Evolutionary conservation across 2,888 invertebrate genomes (phyloP), one percentile per base, ranked within the genome.

Genomic region (Tyria jacobaeae): DNA sequence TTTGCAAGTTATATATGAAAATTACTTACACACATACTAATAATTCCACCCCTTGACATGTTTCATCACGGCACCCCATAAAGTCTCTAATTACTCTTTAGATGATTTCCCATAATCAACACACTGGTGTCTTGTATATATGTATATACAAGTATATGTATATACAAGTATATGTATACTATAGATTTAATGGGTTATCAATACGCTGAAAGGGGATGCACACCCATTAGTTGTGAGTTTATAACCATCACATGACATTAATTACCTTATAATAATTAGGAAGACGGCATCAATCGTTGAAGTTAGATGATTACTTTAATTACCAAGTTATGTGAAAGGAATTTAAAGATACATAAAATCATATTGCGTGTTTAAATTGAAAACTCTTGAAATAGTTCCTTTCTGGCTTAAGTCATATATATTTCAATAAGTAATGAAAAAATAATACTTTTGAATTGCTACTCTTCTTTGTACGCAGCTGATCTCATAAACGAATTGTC

Each of bases 21-120:
- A 68, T 71, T 60, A 64, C 41, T 48, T 62, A 35, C 55, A 53
- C 27, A 47, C 39, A 50, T 64, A 60, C 70, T 76, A 74, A 75
- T 77, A 71, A 70, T 64, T 62, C 58, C 64, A 67, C 66, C 66
- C 70, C 56, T 62, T 60, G 58, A 57, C 68, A 75, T 65, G 58
- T 72, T 70, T 71, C 78, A 73, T 69, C 65, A 54, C 57, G 60
- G 58, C 65, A 55, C 65, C 64, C 64, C 60, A 62, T 56, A 64
- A 57, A 60, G 67, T 74, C 71, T 75, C 73, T 82, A 82, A 83
- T 82, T 82, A 82, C 79, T 76, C 55, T 14, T 57, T 54, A 70
- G 72, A 75, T 70, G 73, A 78, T 73, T 74, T 61, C 68, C 57
- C 57, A 58, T 62, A 69, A 75, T 76, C 62, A 57, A 60, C 68